Evolutionary conservation across 2,888 invertebrate genomes (phyloP), one percentile per base, ranked within the genome.

Genomic region (Drosophila subquinaria): DNA sequence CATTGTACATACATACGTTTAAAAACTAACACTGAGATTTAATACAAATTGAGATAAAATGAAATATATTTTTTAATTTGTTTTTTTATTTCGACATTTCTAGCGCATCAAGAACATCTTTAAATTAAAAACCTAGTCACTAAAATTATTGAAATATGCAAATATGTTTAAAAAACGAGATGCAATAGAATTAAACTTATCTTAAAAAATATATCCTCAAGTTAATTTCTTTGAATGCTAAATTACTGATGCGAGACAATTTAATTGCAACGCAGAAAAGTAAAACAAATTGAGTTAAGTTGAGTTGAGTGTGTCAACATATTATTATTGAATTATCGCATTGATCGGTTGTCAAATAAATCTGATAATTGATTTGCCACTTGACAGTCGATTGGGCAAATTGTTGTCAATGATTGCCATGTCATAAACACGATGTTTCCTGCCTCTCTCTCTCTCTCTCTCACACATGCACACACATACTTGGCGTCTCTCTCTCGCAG

Each of bases 351-450:
- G 55, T 66, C 51, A 67, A 56, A 64, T 20, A 43, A 53, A 51
- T 23, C 55, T 13, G 63, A 48, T 79, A 76, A 79, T 79, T 76
- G 69, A 79, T 69, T 66, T 70, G 61, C 45, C 76, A 62, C 77
- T 59, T 67, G 73, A 23, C 73, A 56, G 50, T 4, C 57, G 65
- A 55, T 50, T 56, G 56, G 35, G 56, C 61, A 47, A 61, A 70
- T 55, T 65, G 43, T 43, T 48, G 33, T 35, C 43, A 47, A 40
- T 27, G 47, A 33, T 43, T 43, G 30, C 9, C 33, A 17, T 27
- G 42, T 15, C 53, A 33, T n/a, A 23, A 48, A 27, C 35, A 30
- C 1, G 33, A 9, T 23, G 36, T 11, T 13, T n/a, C 36, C 27
- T 20, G 15, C 9, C 42, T 27, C 6, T 17, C 33, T 23, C 42